These are phyloP conservation scores for Xiphias gladius DNA, from an alignment of 2,113 vertebrate species.

Conservation along the genomic window DNA sequence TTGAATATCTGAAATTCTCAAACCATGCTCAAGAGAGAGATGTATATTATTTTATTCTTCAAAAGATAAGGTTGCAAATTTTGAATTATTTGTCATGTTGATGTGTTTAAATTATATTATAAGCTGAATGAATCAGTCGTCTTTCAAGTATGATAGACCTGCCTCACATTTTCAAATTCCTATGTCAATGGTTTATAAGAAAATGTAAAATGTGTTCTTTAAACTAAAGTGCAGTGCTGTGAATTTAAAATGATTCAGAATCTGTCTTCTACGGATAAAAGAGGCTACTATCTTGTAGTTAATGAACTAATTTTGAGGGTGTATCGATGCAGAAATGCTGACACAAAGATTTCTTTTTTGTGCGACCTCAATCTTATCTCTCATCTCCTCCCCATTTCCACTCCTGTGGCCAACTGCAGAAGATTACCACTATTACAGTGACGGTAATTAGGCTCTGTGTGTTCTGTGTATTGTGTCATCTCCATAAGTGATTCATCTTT, in stretches of 20 bases:
- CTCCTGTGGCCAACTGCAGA: slow-evolving; percentile 90
- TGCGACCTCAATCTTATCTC: slow-evolving; percentile 82
- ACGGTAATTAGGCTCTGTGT: slow-evolving; percentile 90
- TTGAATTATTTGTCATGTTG: too few species aligned
- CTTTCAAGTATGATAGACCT: too few species aligned
- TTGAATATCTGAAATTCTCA: not conserved
- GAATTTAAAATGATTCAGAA: not conserved
- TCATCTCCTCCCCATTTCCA: slow-evolving; percentile 77
- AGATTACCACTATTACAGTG: slow-evolving; percentile 98
- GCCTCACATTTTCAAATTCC: too few species aligned
- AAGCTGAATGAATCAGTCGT: too few species aligned
- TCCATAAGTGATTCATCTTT: slow-evolving; percentile 59
- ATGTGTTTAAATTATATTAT: too few species aligned
- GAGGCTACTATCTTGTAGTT: not conserved
- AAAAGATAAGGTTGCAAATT: too few species aligned
- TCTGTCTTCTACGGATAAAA: not conserved
- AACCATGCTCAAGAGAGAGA: not conserved
- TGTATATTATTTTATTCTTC: too few species aligned
- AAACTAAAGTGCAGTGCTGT: not conserved
- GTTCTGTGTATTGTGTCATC: slow-evolving; percentile 72
- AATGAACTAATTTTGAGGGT: not conserved
- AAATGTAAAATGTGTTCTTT: not conserved
- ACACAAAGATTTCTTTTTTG: slow-evolving; percentile 58
- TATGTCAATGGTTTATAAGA: not conserved
- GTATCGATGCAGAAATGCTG: slow-evolving; percentile 48